Base-by-base conservation (phyloP, 2,888 invertebrate genomes). In the Drosophila histrio region DNA sequence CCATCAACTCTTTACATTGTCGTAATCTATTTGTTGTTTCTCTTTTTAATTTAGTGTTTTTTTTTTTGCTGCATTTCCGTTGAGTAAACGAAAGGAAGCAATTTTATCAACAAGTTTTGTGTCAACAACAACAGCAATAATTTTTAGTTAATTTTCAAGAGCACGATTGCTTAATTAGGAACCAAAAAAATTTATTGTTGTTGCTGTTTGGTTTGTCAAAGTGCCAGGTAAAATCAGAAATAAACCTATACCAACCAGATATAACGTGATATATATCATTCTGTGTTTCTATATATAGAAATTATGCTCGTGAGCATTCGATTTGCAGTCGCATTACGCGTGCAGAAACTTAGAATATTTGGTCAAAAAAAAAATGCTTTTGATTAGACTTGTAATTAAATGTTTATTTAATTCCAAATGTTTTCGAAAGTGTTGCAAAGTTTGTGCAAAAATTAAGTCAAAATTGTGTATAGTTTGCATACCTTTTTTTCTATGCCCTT, bases 161-260 rank as follows among this genome's bases (percentile, higher is more conserved):
- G 64, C 70, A 71, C 46, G 58, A 64, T 36, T 54, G 63, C 3
- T 59, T 46, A 69, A 69, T 70, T 70, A 47, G 54, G 41, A 61
- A 17, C 11, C 1, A 39, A 15, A 9, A 19, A 11, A 34, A 13
- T 1, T 3, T 24, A 3, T 32, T 26, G 32, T 36, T 15, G 11
- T 13, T 50, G 34, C 21, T 50, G 19, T 26, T 53, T 53, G 47
- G 41, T 53, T 59, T 78, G 78, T 76, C 81, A 69, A 50, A 53
- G n/a, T 80, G 78, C 80, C 78, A 77, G 78, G 72, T 79, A 57
- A 77, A 77, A 72, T 68, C 68, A 41, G 63, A 78, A 78, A 67
- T 79, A 77, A 62, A 59, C 50, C 32, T 47, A 57, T 61, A 62
- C 38, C 77, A 32, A 24, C n/a, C n/a, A 60, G 66, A 58, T 61